Percentiles rank a stretch among this genome's conserved stretches.
These are phyloP conservation scores for Eupristina koningsbergeri DNA, from an alignment of 1,140 invertebrate genomes.

Conservation along the genomic window DNA sequence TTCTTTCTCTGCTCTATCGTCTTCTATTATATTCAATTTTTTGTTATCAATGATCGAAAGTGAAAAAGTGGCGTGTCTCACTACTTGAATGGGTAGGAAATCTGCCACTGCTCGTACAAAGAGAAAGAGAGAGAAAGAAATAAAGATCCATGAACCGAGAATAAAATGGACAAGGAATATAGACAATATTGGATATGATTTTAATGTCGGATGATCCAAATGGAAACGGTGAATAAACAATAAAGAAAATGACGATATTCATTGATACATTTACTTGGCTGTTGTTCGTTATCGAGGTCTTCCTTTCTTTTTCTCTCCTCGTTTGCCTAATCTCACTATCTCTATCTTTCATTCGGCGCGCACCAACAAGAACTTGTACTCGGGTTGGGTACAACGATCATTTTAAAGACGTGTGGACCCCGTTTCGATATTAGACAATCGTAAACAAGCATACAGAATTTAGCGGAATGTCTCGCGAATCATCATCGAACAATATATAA, in stretches of 20 bases:
- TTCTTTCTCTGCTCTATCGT: neutral
- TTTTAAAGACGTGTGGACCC: conserved; percentile 1
- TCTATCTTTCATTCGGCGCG: neutral
- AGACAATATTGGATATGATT: neutral
- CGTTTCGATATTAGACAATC: conserved; percentile 9
- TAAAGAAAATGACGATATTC: conserved; percentile 8
- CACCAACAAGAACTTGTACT: neutral
- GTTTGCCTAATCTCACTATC: neutral
- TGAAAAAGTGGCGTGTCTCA: conserved; percentile 17
- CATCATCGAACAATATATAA: neutral
- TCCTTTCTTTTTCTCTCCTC: neutral
- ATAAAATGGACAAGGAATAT: neutral
- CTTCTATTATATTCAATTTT: conserved; percentile 14
- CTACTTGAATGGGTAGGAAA: conserved; percentile 48
- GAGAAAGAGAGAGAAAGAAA: neutral
- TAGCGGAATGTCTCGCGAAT: conserved; percentile 41
- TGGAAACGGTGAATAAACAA: neutral
- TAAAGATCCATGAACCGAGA: neutral
- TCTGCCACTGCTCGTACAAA: conserved; percentile 2
- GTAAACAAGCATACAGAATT: conserved; percentile 34
- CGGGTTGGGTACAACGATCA: neutral
- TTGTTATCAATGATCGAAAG: neutral
- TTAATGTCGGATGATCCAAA: neutral
- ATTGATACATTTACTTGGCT: neutral
- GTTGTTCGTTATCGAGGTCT: neutral